Percentiles rank a stretch among this genome's conserved stretches.
Evolutionary conservation across 2,888 invertebrate genomes (phyloP).

Genomic region (Drosophila yooni): DNA sequence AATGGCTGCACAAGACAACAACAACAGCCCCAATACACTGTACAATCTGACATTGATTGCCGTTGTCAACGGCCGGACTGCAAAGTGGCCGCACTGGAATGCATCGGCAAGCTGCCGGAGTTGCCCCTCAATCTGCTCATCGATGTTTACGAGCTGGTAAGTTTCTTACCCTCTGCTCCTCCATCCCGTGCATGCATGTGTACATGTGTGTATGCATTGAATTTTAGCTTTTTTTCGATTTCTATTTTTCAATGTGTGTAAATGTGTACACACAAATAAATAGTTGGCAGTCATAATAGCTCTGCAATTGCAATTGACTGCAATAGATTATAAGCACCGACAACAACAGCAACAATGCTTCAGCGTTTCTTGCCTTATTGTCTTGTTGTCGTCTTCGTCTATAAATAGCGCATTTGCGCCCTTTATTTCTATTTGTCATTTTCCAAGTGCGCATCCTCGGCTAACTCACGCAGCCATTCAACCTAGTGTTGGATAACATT

Average conservation of each 20-base stretch:
- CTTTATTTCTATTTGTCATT: background rate
- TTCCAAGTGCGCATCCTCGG: conserved; percentile 1
- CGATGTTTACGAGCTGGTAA: conserved; percentile 84
- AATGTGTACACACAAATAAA: background rate
- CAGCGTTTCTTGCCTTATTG: background rate
- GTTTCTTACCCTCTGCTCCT: conserved; percentile 36
- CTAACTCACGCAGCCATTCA: conserved; percentile 22
- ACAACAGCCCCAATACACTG: conserved; percentile 73
- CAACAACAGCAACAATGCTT: conserved; percentile 19
- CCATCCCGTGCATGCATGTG: background rate
- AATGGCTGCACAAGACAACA: conserved; percentile 71
- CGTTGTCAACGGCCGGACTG: conserved; percentile 80
- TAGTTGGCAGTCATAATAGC: conserved; percentile 47
- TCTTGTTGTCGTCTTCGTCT: conserved; percentile 10
- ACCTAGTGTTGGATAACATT: conserved; percentile 15
- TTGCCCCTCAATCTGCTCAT: conserved; percentile 83
- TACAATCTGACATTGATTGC: conserved; percentile 79
- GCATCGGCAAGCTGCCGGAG: conserved; percentile 80
- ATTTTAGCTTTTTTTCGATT: conserved; percentile 7
- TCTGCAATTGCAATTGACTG: conserved; percentile 59
- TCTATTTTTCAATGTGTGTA: conserved; percentile 1
- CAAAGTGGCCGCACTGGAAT: conserved; percentile 79
- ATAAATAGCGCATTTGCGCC: conserved; percentile 36
- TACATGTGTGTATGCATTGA: conserved; percentile 3
- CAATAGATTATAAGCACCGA: conserved; percentile 62